Conservation (phyloP, 2,797 vertebrate genomes). For the Chrysocyon brachyurus region DNA sequence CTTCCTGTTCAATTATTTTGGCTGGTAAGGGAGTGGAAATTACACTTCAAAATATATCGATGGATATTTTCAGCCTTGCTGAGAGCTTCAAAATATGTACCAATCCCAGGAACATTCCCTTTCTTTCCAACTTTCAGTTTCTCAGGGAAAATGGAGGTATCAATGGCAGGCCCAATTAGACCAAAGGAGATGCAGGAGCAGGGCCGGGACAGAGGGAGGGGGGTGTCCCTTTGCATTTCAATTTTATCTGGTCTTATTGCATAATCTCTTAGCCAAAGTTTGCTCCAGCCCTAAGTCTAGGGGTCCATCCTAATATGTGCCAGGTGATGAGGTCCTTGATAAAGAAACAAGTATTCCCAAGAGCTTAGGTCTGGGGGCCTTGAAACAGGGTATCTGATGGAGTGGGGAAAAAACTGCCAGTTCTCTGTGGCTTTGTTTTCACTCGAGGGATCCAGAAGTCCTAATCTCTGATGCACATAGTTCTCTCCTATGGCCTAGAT, state of each 20-base stretch:
- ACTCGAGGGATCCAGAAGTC: neutral
- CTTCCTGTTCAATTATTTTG: constrained; percentile 78
- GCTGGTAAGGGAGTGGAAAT: constrained; percentile 74
- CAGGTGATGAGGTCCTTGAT: neutral
- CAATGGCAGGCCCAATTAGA: neutral
- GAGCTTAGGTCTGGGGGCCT: neutral
- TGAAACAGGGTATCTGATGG: constrained; percentile 20
- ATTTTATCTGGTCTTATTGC: neutral
- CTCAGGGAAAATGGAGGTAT: constrained; percentile 47
- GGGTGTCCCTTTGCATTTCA: neutral
- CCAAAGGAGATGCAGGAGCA: neutral
- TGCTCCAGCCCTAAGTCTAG: neutral
- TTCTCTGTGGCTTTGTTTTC: neutral
- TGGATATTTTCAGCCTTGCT: constrained; percentile 64
- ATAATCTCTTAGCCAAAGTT: constrained; percentile 36
- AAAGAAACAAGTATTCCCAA: neutral
- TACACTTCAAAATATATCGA: constrained; percentile 68
- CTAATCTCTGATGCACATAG: neutral
- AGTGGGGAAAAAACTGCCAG: neutral
- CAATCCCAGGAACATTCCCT: constrained; percentile 41
- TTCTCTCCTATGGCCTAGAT: neutral
- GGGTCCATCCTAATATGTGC: neutral
- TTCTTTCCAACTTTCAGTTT: constrained; percentile 63
- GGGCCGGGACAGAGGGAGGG: neutral
- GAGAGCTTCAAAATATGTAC: constrained; percentile 69